A percentile compares a stretch with the other conserved stretches of the same genome.
phyloP scores from a whole-genome alignment of 2,797 vertebrate genomes.

The Knipowitschia caucasica region DNA sequence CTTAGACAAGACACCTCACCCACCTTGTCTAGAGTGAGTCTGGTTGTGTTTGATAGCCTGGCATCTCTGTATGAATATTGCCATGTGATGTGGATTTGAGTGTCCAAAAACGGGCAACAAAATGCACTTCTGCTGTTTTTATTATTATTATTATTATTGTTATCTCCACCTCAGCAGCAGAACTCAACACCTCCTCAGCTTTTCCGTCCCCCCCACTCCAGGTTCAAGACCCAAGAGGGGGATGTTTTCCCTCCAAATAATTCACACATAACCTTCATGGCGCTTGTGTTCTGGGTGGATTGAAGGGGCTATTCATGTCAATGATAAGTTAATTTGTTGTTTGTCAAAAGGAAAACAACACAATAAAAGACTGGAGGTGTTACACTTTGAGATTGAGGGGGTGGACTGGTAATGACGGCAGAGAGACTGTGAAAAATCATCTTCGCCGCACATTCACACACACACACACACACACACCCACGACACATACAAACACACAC shows the following conservation, averaged over 20 bases:
- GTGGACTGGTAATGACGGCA: conserved; percentile 35
- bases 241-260: background rate
- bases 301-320: background rate
- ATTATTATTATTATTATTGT: no score
- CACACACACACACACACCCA: conserved; percentile 37
- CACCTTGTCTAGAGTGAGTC: no score
- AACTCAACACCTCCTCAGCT: background rate
- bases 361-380: conserved; percentile 7
- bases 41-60: no score
- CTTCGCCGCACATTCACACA: conserved; percentile 7
- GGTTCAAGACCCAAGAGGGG: background rate
- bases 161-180: background rate
- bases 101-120: no score
- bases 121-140: no score
- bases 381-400: conserved; percentile 14
- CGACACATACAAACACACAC: no score
- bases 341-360: conserved; percentile 2
- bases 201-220: background rate
- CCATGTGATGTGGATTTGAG: no score
- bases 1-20: no score
- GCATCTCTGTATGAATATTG: no score
- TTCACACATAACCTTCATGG: background rate
- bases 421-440: conserved; percentile 38
- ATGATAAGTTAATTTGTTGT: background rate
- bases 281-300: background rate